Conservation (phyloP, 1,140 invertebrate species). For the Laupala kohalensis region DNA sequence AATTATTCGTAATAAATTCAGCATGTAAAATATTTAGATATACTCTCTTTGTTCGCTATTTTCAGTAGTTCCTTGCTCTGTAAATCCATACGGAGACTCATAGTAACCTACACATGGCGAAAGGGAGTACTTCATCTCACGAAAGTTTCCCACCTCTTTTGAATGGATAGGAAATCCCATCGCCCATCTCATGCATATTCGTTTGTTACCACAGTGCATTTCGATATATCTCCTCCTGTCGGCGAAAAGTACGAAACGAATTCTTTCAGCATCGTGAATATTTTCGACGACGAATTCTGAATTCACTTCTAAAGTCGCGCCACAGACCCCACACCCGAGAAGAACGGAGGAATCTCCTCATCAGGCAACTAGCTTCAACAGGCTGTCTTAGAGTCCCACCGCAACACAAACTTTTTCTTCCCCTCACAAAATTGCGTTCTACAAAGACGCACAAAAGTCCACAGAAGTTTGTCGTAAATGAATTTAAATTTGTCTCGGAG, state of each 20-base stretch:
- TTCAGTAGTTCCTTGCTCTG: no score
- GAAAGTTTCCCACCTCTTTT: no score
- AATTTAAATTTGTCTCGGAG: neutral
- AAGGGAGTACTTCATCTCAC: no score
- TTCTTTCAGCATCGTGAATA: neutral
- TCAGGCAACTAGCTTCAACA: neutral
- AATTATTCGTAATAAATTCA: no score
- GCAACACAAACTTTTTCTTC: neutral
- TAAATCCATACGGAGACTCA: no score
- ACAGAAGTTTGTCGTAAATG: neutral
- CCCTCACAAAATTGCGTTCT: neutral
- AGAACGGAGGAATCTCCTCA: neutral
- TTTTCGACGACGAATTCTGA: neutral
- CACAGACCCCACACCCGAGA: neutral
- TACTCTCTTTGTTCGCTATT: no score
- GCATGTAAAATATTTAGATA: no score
- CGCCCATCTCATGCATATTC: no score
- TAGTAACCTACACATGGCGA: no score
- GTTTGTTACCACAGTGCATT: no score
- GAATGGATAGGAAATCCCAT: no score
- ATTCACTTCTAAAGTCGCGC: no score
- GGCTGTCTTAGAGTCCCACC: neutral
- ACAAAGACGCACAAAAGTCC: neutral
- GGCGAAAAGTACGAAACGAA: neutral
- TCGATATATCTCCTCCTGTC: neutral